phyloP scores from a whole-genome alignment of 2,113 vertebrate genomes.

The Lepisosteus oculatus region DNA sequence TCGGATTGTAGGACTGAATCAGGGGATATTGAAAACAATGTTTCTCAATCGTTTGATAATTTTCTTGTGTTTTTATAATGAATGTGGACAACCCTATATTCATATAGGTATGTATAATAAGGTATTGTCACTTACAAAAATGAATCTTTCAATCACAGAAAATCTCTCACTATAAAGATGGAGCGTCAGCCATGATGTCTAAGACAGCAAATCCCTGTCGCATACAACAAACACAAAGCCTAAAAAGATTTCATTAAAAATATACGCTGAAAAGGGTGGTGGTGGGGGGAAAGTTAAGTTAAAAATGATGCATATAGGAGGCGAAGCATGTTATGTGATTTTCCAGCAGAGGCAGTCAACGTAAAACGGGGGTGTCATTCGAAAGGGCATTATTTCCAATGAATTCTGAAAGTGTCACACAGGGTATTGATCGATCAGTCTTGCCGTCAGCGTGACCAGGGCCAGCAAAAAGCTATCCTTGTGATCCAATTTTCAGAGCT shows the following conservation, averaged over 20 bases:
- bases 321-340: slow-evolving; percentile 51
- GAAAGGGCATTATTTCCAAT: slow-evolving; percentile 70
- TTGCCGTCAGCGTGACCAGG: slow-evolving; percentile 76
- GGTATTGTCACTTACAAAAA: too few species aligned
- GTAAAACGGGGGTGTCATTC: slow-evolving; percentile 67
- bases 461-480: slow-evolving; percentile 77
- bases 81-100: too few species aligned
- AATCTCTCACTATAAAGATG: too few species aligned
- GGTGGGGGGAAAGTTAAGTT: background rate
- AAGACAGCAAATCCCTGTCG: too few species aligned
- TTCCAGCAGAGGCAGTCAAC: slow-evolving; percentile 47
- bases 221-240: background rate
- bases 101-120: too few species aligned
- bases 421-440: slow-evolving; percentile 83
- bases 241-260: background rate
- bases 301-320: slow-evolving; percentile 38
- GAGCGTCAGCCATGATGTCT: too few species aligned
- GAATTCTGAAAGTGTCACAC: slow-evolving; percentile 72
- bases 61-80: too few species aligned
- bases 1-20: too few species aligned
- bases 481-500: slow-evolving; percentile 89
- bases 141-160: too few species aligned
- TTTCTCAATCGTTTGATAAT: too few species aligned
- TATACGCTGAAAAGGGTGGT: background rate
- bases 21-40: too few species aligned